phyloP scores from a whole-genome alignment of 2,113 vertebrate species.

The Delphinapterus leucas region DNA sequence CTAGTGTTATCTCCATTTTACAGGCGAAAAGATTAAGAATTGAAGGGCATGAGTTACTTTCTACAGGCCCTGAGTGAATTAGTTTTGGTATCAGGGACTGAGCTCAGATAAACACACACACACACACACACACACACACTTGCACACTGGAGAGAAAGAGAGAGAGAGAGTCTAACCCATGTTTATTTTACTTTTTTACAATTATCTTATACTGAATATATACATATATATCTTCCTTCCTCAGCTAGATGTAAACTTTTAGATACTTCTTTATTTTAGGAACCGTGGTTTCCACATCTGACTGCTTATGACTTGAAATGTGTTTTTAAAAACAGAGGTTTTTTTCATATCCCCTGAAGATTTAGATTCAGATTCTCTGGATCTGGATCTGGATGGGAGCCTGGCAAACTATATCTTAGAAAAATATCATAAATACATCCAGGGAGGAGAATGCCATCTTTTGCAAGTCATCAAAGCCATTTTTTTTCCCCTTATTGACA shows the following conservation, averaged over 20 bases:
- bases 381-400: neutral
- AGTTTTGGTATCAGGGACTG: neutral
- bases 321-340: conserved; percentile 10
- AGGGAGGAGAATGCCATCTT: neutral
- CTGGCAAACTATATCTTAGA: neutral
- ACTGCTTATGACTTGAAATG: neutral
- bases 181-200: conserved; percentile 13
- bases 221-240: neutral
- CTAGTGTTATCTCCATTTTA: neutral
- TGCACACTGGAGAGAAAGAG: neutral
- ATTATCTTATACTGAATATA: neutral
- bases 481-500: neutral
- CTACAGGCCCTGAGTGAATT: neutral
- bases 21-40: neutral
- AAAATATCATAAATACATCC: neutral
- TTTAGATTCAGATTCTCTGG: conserved; percentile 2
- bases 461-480: neutral
- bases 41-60: neutral
- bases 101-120: neutral
- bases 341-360: conserved; percentile 40
- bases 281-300: neutral
- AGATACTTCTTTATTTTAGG: conserved; percentile 29
- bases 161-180: neutral
- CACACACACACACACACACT: neutral
- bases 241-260: neutral